Evolutionary conservation across 2,888 invertebrate genomes (phyloP).

Genomic region (Andrena bucephala): DNA sequence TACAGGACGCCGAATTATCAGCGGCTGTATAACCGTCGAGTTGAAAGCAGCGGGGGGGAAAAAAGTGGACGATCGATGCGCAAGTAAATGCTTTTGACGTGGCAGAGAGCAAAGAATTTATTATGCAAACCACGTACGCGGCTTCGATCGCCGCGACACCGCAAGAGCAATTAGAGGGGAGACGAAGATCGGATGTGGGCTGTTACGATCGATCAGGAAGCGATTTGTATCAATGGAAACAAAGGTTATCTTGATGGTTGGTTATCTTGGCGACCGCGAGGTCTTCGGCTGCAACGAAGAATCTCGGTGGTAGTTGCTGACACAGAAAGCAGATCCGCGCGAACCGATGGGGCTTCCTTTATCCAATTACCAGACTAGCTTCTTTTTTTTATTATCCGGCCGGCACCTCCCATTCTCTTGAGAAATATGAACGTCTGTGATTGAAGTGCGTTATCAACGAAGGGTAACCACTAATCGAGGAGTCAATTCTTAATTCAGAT

Average conservation of each 20-base stretch:
- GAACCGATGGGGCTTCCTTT: constrained; percentile 78
- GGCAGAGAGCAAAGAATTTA: constrained; percentile 20
- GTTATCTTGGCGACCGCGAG: constrained; percentile 35
- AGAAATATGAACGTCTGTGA: constrained; percentile 33
- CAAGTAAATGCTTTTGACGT: constrained; percentile 3
- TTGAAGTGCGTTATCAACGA: constrained; percentile 4
- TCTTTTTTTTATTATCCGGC: constrained; percentile 52
- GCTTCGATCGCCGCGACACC: constrained; percentile 22
- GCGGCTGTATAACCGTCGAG: background rate
- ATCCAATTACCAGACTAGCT: constrained; percentile 81
- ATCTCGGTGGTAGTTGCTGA: constrained; percentile 70
- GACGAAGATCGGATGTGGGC: background rate
- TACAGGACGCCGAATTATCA: background rate
- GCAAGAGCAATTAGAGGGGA: background rate
- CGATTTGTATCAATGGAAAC: constrained; percentile 48
- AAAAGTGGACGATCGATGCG: constrained; percentile 15
- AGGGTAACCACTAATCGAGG: background rate
- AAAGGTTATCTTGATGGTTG: constrained; percentile 36
- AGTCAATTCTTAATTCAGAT: no score
- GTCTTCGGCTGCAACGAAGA: constrained; percentile 39
- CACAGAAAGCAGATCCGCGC: constrained; percentile 78
- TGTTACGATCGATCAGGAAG: constrained; percentile 41
- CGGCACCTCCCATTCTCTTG: constrained; percentile 24
- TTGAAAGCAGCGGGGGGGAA: background rate
- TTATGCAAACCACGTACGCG: constrained; percentile 35